Base-by-base conservation (phyloP, 2,888 invertebrate genomes). In the Sminthurinus aureus region DNA sequence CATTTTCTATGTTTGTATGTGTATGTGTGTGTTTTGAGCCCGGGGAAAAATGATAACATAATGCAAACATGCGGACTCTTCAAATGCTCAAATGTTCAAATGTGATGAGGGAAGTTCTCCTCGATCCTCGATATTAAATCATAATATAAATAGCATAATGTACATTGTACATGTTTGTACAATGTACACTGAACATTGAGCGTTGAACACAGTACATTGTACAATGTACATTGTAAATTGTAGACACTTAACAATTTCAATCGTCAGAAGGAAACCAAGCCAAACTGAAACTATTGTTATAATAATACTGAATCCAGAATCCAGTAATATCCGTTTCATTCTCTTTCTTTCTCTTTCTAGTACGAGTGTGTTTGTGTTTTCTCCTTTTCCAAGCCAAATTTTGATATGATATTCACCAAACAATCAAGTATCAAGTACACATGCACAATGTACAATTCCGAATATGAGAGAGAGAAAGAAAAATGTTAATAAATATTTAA, bases 401-500 rank as follows among this genome's bases (percentile, higher is more conserved):
- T 83, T 76, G 77, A 76, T 82, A 82, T 79, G 82, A 75, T 24
- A 69, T 38, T 38, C 38, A 38, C 38, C 38, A 38, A 38, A 38
- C 38, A 38, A 38, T 38, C 38, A 38, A 38, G 38, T 38, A 38
- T 38, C 38, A 38, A 38, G 38, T 38, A 38, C 38, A 38, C 38
- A 38, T 38, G 38, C 6, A 38, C 38, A 38, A 38, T 13, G 2
- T 22, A 24, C n/a, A n/a, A n/a, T n/a, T n/a, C n/a, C n/a, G 66
- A 66, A 20, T 13, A 24, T 8, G 71, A 71, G 74, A 73, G 78
- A 81, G 77, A 77, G 81, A 81, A 67, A 73, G 78, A 81, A 77
- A 77, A 84, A 81, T 81, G 26, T 82, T 79, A 78, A 84, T 84
- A 84, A 84, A 84, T 84, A 84, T 84, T 84, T 84, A 79, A 84